A percentile compares a stretch with the other conserved stretches of the same genome.
phyloP scores from a whole-genome alignment of 2,797 vertebrate species.

The Anabacerthia variegaticeps region DNA sequence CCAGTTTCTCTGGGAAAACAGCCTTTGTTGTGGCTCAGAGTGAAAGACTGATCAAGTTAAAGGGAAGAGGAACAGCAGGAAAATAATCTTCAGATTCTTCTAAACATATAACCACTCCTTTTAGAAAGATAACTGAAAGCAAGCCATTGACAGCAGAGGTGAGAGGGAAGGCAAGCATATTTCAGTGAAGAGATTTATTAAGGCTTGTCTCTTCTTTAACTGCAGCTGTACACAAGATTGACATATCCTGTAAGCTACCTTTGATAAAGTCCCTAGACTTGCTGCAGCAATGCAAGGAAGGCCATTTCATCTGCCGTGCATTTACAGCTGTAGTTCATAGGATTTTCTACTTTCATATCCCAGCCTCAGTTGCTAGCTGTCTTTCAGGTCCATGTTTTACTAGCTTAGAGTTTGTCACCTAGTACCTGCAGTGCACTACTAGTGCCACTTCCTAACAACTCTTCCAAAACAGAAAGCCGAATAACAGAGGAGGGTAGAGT shows the following conservation, averaged over 20 bases:
- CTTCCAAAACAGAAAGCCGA: background rate
- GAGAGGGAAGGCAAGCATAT: slow-evolving; percentile 7
- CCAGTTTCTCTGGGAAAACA: background rate
- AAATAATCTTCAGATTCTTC: background rate
- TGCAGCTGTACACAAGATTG: slow-evolving; percentile 46
- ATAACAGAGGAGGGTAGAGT: background rate
- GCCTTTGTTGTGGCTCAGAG: background rate
- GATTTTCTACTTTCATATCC: background rate
- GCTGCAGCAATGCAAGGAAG: slow-evolving; percentile 16
- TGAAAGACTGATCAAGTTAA: background rate
- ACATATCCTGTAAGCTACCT: slow-evolving; percentile 28
- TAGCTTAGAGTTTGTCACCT: background rate
- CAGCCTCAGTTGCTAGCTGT: background rate
- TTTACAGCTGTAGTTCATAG: slow-evolving; percentile 24
- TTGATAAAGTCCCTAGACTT: slow-evolving; percentile 14
- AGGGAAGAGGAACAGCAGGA: background rate
- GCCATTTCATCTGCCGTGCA: slow-evolving; percentile 4
- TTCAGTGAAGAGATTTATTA: slow-evolving; percentile 48
- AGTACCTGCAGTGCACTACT: background rate
- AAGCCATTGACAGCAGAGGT: slow-evolving; percentile 31
- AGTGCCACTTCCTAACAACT: background rate
- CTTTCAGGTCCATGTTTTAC: slow-evolving; percentile 38
- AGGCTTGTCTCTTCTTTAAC: slow-evolving; percentile 44
- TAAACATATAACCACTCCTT: background rate
- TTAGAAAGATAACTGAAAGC: slow-evolving; percentile 1